Conservation (phyloP, 2,888 invertebrate genomes). For the Neoaliturus tenellus region DNA sequence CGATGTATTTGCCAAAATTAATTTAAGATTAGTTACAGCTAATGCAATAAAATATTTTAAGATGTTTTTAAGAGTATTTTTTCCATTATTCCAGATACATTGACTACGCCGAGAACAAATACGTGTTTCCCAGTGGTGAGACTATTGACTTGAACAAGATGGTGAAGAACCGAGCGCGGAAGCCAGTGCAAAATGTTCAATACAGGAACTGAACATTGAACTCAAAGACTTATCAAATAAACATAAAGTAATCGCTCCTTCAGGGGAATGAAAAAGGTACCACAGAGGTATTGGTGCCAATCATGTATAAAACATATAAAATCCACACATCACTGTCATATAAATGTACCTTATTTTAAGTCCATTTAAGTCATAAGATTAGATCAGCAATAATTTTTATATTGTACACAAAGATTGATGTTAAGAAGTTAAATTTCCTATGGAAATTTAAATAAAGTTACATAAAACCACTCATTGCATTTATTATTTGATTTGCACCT, state of each 20-base stretch:
- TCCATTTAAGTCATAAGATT: background rate
- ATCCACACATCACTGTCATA: background rate
- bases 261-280: background rate
- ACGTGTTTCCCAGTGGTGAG: conserved; percentile 83
- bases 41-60: too few relatives aligned
- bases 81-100: conserved; percentile 74
- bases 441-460: conserved; percentile 31
- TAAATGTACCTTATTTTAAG: conserved; percentile 3
- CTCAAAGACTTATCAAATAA: background rate
- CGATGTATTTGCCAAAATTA: too few relatives aligned
- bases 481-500: too few relatives aligned
- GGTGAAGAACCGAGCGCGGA: conserved; percentile 81
- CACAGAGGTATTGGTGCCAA: conserved; percentile 11
- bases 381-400: background rate
- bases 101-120: conserved; percentile 85
- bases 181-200: conserved; percentile 76
- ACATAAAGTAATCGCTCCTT: background rate
- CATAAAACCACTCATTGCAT: too few relatives aligned
- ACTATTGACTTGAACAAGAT: conserved; percentile 82
- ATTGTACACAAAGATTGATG: background rate
- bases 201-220: conserved; percentile 71
- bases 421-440: conserved; percentile 13
- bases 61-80: too few relatives aligned
- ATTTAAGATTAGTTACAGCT: too few relatives aligned
- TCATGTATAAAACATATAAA: background rate